A percentile compares a stretch with the other conserved stretches of the same genome.
These are phyloP conservation scores for Anarhynchus alexandrinus DNA, from an alignment of 2,113 vertebrate genomes.

Conservation along the genomic window DNA sequence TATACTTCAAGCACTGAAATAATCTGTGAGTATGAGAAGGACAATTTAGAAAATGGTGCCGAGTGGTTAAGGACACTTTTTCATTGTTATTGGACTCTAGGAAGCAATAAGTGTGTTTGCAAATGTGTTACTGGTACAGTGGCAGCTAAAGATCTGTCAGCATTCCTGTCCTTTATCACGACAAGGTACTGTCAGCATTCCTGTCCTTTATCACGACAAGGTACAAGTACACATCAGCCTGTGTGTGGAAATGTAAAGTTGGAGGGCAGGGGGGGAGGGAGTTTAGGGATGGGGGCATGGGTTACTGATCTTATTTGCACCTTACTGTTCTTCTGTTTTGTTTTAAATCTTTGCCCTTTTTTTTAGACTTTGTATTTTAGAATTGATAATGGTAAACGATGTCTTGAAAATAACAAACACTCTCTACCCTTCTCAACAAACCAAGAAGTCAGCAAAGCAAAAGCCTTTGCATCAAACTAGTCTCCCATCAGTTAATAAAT, in stretches of 20 bases:
- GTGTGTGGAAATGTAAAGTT: not conserved
- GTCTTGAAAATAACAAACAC: not conserved
- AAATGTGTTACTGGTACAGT: not conserved
- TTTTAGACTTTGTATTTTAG: not conserved
- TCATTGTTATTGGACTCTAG: not conserved
- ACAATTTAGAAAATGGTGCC: not conserved
- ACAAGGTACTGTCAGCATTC: not conserved
- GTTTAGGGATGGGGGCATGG: not conserved
- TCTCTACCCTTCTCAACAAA: not conserved
- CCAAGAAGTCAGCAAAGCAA: not conserved
- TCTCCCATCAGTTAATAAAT: not conserved
- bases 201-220: not conserved
- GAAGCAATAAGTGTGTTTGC: not conserved
- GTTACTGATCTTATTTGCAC: not conserved
- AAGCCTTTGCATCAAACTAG: not conserved
- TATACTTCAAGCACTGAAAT: not conserved
- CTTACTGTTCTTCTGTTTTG: not conserved
- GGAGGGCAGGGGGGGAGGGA: rapidly evolving
- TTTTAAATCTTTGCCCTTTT: not conserved
- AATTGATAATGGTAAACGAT: not conserved
- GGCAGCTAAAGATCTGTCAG: not conserved
- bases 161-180: not conserved
- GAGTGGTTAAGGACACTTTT: not conserved
- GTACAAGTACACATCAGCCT: not conserved
- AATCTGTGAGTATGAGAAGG: not conserved